Evolutionary conservation across 1,140 invertebrate species (phyloP).

Genomic region (Pogonomyrmex californicus): DNA sequence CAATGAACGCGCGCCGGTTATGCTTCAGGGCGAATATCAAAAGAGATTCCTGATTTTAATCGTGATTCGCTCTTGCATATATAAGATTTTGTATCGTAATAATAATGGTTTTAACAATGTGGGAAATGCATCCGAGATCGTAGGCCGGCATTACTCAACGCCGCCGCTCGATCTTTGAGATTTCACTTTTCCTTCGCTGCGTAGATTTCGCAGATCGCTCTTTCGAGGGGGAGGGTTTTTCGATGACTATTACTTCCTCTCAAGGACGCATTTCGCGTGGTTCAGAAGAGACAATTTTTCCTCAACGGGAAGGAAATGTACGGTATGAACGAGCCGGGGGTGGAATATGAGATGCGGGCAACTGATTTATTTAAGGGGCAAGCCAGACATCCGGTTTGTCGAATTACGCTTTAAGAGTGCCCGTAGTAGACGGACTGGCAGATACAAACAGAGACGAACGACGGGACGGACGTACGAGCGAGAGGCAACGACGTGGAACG

Average conservation of each 20-base stretch:
- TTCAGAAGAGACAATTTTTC: constrained; percentile 53
- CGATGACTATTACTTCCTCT: constrained; percentile 58
- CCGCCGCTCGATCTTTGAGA: neutral
- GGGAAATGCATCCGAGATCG: constrained; percentile 7
- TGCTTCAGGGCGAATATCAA: constrained; percentile 29
- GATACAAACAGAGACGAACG: constrained; percentile 69
- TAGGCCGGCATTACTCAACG: constrained; percentile 1
- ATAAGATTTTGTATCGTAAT: constrained; percentile 27
- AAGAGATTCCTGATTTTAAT: constrained; percentile 15
- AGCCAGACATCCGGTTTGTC: constrained; percentile 86
- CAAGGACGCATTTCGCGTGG: constrained; percentile 37
- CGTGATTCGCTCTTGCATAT: constrained; percentile 8
- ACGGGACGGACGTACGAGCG: constrained; percentile 58
- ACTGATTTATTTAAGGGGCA: constrained; percentile 86
- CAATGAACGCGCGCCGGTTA: constrained; percentile 77
- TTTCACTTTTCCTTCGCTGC: neutral
- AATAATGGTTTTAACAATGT: neutral
- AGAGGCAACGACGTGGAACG: constrained; percentile 74
- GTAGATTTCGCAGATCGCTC: constrained; percentile 33
- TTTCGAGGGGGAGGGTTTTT: constrained; percentile 42
- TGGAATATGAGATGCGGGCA: constrained; percentile 85
- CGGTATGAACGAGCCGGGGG: constrained; percentile 65
- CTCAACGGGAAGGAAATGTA: constrained; percentile 42
- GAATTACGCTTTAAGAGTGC: constrained; percentile 80
- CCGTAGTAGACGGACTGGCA: constrained; percentile 73